These are phyloP conservation scores for Calameuta pallipes DNA, from an alignment of 2,888 invertebrate genomes.

Conservation along the genomic window DNA sequence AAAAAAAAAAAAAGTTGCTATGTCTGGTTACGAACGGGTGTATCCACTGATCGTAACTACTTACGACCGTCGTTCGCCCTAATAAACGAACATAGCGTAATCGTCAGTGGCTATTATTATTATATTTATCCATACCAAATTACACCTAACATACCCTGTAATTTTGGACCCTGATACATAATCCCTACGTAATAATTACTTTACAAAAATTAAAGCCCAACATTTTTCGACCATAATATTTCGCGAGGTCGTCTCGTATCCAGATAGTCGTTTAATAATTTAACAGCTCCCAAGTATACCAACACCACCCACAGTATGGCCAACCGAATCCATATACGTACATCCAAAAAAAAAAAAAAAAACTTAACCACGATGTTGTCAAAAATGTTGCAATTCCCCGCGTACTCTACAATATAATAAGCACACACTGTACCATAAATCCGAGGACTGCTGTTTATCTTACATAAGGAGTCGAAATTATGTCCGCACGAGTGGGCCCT, in stretches of 20 bases:
- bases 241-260: too few species aligned
- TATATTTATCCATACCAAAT: not conserved
- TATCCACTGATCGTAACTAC: not conserved
- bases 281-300: not conserved
- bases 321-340: not conserved
- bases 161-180: not conserved
- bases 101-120: not conserved
- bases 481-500: constrained; percentile 8
- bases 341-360: not conserved
- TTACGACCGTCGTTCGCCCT: not conserved
- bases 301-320: not conserved
- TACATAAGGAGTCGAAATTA: not conserved
- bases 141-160: not conserved
- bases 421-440: not conserved
- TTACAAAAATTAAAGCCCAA: not conserved
- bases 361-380: not conserved
- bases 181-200: not conserved
- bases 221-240: not conserved
- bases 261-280: not conserved
- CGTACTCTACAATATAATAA: not conserved
- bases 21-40: not conserved
- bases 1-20: not conserved
- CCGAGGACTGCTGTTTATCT: constrained; percentile 6
- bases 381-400: constrained; percentile 2
- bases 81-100: not conserved